Base-by-base conservation (phyloP, 2,888 invertebrate genomes). In the Cordilura impudica region DNA sequence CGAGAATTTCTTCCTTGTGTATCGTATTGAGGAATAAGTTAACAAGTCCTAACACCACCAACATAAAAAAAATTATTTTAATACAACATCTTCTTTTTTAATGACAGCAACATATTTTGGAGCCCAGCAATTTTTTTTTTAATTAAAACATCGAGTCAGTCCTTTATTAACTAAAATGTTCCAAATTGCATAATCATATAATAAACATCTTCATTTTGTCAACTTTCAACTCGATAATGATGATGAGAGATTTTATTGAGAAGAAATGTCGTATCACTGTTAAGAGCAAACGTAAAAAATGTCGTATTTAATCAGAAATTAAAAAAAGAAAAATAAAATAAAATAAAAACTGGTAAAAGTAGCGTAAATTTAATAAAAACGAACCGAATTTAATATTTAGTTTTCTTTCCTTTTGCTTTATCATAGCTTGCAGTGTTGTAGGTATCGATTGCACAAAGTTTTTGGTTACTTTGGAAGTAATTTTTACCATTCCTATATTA, bases 1-100 rank as follows among this genome's bases (percentile, higher is more conserved):
- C 88, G 73, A 89, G 60, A 92, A 93, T 83, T 92, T 92, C 86
- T 91, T 93, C 82, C 88, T 90, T 81, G 88, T 90, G 58, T 90
- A 90, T 60, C 87, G 85, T 80, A 89, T 89, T 84, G 90, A 90
- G 86, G 90, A 90, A 84, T 90, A 90, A 69, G 65, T 79, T 70
- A 75, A 75, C 71, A 67, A 78, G 47, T 51, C 21, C 45, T 45
- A 53, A 75, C 26, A 43, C 56, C 26, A 35, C 2, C 23, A 29
- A 60, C 35, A 45, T 31, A 1, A 49, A 51, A n/a, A 63, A n/a
- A n/a, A n/a, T 53, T 54, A 47, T 63, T 19, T 61, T 61, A n/a
- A n/a, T 60, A 47, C 69, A 75, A 58, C 26, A 67, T 16, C 43
- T 47, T 56, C 66, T 21, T 63, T 12, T 51, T 19, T 23, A 76